These are phyloP conservation scores for Neodiprion fabricii DNA, from an alignment of 1,140 invertebrate genomes.

Conservation along the genomic window DNA sequence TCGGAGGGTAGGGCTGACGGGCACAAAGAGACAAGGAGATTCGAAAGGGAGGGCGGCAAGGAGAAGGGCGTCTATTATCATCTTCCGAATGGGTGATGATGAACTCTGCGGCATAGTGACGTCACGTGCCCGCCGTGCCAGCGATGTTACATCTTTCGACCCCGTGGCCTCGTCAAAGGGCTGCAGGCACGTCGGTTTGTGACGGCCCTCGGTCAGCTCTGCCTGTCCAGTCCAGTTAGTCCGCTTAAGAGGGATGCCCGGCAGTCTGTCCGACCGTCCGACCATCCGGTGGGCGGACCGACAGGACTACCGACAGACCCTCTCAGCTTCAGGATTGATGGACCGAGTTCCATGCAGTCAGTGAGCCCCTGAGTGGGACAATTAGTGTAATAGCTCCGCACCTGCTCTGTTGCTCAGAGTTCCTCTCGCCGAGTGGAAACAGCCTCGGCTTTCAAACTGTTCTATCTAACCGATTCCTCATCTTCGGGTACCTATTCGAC, in stretches of 20 bases:
- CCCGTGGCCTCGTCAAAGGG: background rate
- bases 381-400: slow-evolving; percentile 2
- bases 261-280: background rate
- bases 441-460: background rate
- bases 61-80: background rate
- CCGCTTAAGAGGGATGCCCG: slow-evolving; percentile 6
- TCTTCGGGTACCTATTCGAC: background rate
- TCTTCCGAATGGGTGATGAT: background rate
- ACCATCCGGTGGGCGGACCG: background rate
- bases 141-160: slow-evolving; percentile 1
- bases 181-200: background rate
- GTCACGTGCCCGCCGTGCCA: too few relatives aligned
- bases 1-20: too few relatives aligned
- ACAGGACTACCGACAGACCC: background rate
- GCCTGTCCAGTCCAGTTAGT: background rate
- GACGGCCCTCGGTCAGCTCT: background rate
- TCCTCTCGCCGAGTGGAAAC: background rate
- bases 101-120: background rate
- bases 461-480: background rate
- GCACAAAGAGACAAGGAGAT: background rate
- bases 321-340: slow-evolving; percentile 4
- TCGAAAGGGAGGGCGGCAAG: background rate
- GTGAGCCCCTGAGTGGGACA: slow-evolving; percentile 3
- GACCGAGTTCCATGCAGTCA: slow-evolving; percentile 4
- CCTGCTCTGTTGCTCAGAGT: background rate